Evolutionary conservation across 2,888 invertebrate genomes (phyloP), one percentile per base, ranked within the genome.

Genomic region (Mesochorus sp.): DNA sequence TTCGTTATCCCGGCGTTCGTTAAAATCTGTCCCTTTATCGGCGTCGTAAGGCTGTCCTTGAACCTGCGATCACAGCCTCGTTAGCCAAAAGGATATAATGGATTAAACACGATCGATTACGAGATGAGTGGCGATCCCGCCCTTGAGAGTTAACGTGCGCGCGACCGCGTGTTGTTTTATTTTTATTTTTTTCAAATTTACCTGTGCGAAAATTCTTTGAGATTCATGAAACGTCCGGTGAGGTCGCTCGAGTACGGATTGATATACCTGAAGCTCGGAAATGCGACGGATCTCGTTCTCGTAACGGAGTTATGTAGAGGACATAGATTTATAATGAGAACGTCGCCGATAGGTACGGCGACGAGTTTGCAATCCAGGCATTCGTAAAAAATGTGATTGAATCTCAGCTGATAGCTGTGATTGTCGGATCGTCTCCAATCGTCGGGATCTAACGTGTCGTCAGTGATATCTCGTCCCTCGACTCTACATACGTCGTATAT

Each of bases 21-120:
- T 14, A 94, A 87, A 81, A 94, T 92, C 81, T 92, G 91, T 82
- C 93, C 92, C 64, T 93, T 93, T 42, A 94, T 91, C 26, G 94
- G 93, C 31, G 92, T 90, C 37, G 93, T 84, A 21, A 94, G 81
- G 67, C 91, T 89, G 80, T 94, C 92, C 83, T 94, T 94, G 74
- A 94, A 91, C 67, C 91, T 91, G 39, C 44, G 51, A 55, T 53
- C 92, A 92, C 10, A 51, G 81, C 6, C n/a, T n/a, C n/a, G n/a
- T n/a, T n/a, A n/a, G n/a, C n/a, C n/a, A 26, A n/a, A 75, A n/a
- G 1, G n/a, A 61, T 24, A 12, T 8, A 49, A 8, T 12, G 14
- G 17, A 0, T 19, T 3, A 10, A 28, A 42, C 17, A 37, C 5
- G 14, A 17, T 42, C 6, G 28, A n/a, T 5, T 26, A 6, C n/a